phyloP scores from a whole-genome alignment of 2,797 vertebrate species.

The Molothrus aeneus region DNA sequence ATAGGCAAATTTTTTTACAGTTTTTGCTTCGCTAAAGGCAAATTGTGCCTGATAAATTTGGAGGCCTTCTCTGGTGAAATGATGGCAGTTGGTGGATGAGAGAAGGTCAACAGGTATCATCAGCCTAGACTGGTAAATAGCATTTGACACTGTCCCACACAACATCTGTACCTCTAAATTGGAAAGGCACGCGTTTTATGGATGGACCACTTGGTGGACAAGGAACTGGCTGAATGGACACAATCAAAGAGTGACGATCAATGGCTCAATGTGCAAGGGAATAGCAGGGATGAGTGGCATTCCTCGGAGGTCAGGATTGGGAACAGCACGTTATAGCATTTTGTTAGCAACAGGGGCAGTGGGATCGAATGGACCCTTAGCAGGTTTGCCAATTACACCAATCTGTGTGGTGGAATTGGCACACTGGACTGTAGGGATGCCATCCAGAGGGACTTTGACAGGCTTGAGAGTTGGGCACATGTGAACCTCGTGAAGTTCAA shows the following conservation, averaged over 20 bases:
- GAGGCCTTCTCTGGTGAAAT: neutral
- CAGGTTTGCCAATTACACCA: neutral
- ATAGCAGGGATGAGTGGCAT: fast-evolving
- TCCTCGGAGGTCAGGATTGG: neutral
- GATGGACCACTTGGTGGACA: neutral
- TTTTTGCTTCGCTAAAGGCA: neutral
- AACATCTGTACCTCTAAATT: neutral
- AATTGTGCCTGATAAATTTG: neutral
- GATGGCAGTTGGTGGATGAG: neutral
- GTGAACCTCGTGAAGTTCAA: neutral
- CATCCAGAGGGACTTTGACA: neutral
- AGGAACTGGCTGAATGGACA: neutral
- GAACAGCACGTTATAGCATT: neutral
- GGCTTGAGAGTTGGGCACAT: neutral
- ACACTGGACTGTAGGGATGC: neutral
- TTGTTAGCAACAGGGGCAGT: neutral
- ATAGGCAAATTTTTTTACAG: neutral
- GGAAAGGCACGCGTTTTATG: neutral
- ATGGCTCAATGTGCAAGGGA: neutral
- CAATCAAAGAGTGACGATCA: no score
- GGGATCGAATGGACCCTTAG: neutral
- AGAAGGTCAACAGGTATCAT: neutral
- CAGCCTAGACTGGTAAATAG: neutral
- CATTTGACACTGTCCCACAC: neutral
- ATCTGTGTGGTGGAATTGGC: neutral